Evolutionary conservation across 64 coral and sea anemone species (phyloP), one percentile per base, ranked within the genome.

Genomic region (Montipora capricornis): DNA sequence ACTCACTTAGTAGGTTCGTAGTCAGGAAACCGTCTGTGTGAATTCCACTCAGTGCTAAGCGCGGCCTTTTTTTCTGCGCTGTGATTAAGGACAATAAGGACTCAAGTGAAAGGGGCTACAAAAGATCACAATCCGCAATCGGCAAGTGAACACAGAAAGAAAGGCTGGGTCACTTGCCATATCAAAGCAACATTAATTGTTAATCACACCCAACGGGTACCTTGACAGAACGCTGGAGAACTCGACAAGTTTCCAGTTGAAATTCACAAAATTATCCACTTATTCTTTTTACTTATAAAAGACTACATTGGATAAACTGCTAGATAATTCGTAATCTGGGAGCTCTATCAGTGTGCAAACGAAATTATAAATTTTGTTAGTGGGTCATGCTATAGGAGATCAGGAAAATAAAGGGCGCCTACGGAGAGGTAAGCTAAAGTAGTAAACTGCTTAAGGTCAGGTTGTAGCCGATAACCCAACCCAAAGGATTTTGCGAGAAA

Each of bases 61-160:
- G 13, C 67, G 8, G n/a, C 24, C 5, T 3, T 74, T 19, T 4
- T 11, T 9, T n/a, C 17, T 29, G 5, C 6, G 70, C n/a, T 8
- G 6, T 71, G 15, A 67, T 9, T 67, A 67, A 67, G 62, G 16
- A 67, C 62, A 17, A 67, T 4, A 14, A 67, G 16, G 62, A 13
- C 4, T 67, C 37, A 4, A 47, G 64, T 47, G 64, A 84, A 14
- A 68, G 6, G 6, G 20, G 59, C 48, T n/a, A 9, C 19, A 16
- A 4, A 49, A 86, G 61, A 86, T 86, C 82, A 86, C 82, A 71
- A 49, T 86, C 82, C 66, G 20, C 82, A 73, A 71, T 86, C 62
- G 82, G 82, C 66, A 86, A 71, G 16, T 86, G 82, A 86, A 86
- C 82, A 73, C 82, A 86, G 37, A 86, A 37, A 24, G 0, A 20